Evolutionary conservation across 1,140 invertebrate species (phyloP).

Genomic region (Ridgeia piscesae): DNA sequence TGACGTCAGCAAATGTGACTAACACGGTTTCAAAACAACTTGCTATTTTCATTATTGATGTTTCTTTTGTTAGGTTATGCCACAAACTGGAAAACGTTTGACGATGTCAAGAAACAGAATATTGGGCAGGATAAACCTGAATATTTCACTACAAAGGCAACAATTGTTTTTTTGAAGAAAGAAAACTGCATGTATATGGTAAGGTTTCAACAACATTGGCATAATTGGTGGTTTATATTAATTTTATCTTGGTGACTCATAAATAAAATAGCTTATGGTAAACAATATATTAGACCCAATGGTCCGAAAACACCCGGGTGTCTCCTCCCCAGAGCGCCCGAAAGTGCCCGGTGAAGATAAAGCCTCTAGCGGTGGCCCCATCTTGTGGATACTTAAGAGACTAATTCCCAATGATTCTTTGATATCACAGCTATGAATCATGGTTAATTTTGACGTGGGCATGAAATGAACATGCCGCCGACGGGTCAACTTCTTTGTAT

Average conservation of each 20-base stretch:
- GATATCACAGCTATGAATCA: too few species aligned
- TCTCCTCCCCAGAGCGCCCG: too few species aligned
- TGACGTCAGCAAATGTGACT: not conserved
- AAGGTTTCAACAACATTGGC: slow-evolving; percentile 12
- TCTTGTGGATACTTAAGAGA: too few species aligned
- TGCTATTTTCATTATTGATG: not conserved
- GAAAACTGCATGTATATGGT: slow-evolving; percentile 80
- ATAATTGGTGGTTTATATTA: not conserved
- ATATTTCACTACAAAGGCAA: slow-evolving; percentile 74
- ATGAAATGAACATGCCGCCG: too few species aligned
- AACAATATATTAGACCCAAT: not conserved
- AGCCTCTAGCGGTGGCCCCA: too few species aligned
- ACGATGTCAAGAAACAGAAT: slow-evolving; percentile 69
- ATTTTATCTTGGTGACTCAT: not conserved
- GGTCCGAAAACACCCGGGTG: too few species aligned
- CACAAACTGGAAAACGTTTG: slow-evolving; percentile 68
- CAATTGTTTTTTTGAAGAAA: slow-evolving; percentile 69
- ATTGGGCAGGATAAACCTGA: slow-evolving; percentile 70
- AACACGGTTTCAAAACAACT: not conserved
- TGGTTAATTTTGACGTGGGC: too few species aligned
- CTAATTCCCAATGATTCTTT: too few species aligned
- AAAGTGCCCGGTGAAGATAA: too few species aligned
- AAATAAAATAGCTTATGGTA: not conserved
- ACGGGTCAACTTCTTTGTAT: too few species aligned
- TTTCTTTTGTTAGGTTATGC: slow-evolving; percentile 33